A percentile compares a stretch with the other conserved stretches of the same genome.
phyloP scores from a whole-genome alignment of 2,113 vertebrate species.

The Clupea harengus region DNA sequence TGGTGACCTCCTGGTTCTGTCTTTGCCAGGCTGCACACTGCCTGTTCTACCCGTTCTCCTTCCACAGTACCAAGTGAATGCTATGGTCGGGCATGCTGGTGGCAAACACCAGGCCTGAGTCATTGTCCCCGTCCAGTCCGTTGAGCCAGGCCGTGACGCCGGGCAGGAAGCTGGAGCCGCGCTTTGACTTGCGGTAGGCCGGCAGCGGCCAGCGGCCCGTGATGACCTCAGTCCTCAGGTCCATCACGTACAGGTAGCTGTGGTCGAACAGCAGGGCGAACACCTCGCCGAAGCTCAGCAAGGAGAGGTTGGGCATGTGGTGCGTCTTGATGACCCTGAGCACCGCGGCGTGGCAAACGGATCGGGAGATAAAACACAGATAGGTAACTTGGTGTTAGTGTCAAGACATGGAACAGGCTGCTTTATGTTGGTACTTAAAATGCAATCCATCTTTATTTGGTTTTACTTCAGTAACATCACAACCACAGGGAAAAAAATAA shows the following conservation, averaged over 20 bases:
- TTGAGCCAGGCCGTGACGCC: slow-evolving; percentile 93
- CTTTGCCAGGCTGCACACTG: slow-evolving; percentile 16
- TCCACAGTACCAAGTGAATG: slow-evolving; percentile 98
- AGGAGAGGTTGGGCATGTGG: slow-evolving; percentile 85
- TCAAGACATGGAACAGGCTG: background rate
- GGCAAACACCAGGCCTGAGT: slow-evolving; percentile 93
- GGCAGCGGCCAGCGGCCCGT: slow-evolving; percentile 96
- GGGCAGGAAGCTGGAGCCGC: slow-evolving; percentile 95
- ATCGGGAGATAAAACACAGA: slow-evolving; percentile 34
- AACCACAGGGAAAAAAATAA: no score
- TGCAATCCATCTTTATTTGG: background rate
- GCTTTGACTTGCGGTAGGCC: slow-evolving; percentile 95
- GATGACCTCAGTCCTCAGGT: slow-evolving; percentile 90
- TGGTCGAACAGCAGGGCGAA: slow-evolving; percentile 96
- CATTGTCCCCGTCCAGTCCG: slow-evolving; percentile 90
- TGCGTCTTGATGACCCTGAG: slow-evolving; percentile 91
- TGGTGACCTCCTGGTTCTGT: no score
- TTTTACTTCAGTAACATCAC: background rate
- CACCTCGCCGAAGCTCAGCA: slow-evolving; percentile 92
- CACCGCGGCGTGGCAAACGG: background rate
- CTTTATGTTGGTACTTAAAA: background rate
- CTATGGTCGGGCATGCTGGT: slow-evolving; percentile 99
- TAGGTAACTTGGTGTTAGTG: background rate
- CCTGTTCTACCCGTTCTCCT: slow-evolving; percentile 82
- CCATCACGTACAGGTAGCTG: slow-evolving; percentile 94